Base-by-base conservation (phyloP, 2,888 invertebrate genomes). In the Bibio marci region DNA sequence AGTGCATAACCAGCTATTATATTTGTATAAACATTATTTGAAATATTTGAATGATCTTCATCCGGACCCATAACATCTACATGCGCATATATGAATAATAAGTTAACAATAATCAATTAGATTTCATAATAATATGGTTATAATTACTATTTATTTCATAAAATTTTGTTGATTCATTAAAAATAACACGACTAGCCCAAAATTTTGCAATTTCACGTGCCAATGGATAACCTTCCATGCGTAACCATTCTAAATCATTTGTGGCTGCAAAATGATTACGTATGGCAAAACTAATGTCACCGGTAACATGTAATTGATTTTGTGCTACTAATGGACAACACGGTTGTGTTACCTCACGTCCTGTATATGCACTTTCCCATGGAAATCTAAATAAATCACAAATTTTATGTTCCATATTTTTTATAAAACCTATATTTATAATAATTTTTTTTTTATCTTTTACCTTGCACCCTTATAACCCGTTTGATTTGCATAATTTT, bases 301-400 rank as follows among this genome's bases (percentile, higher is more conserved):
- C 70, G 1, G 70, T 66, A 34, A 73, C 65, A 50, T 73, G 73
- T 39, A 70, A 67, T 51, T 73, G 65, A 40, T 65, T 69, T 37
- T 63, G 54, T 0, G 71, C 69, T 3, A 72, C 63, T 35, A 68
- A 63, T 0, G 68, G 67, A 40, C 70, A 73, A 44, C 71, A 71
- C 0, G 71, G 70, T 52, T 72, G 69, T 1, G 70, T 71, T 19
- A 67, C 69, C 46, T 73, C 73, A 0, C 59, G 55, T 2, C 73
- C 73, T 0, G 72, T 73, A 49, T 59, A 71, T 1, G 71, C 73
- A 43, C 71, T 72, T 51, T 73, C 73, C 73, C 73, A 73, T 1
- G 73, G 72, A 46, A 62, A 73, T 45, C 70, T 70, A 45, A n/a
- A 35, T 25, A 22, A 31, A 31, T 31, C 31, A 14, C 13, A n/a